Evolutionary conservation across 2,888 invertebrate genomes (phyloP), one percentile per base, ranked within the genome.

Genomic region (Drosophila melanosoma): DNA sequence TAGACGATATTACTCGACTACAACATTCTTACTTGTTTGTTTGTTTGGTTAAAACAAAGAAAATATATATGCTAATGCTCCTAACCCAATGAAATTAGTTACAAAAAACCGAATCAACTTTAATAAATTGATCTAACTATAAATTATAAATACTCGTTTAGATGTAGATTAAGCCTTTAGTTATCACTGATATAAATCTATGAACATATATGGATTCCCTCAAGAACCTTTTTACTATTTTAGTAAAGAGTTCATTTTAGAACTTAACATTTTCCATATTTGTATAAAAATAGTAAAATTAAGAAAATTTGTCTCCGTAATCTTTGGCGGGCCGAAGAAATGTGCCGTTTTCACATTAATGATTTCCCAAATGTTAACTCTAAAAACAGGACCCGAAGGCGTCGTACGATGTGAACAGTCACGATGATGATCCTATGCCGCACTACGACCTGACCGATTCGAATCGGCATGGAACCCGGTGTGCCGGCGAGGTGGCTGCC

Each of bases 401-500:
- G 45, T 99, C 99, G 42, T 99, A 98, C 93, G 99, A 99, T 94
- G 99, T 99, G 51, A 99, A 99, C 92, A 97, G 96, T 76, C 97
- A 98, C 92, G 99, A 99, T 93, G 95, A 96, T 2, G 98, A 99
- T 93, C 99, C 99, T 1, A 98, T 98, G 95, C 99, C 99, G 0
- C 95, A 99, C 78, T 99, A 99, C 93, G 99, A 99, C 93, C 96
- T 98, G 94, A 96, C 98, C 63, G 99, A 99, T 94, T 98, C 99
- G 68, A 99, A 99, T 94, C 95, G 98, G 29, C 98, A 97, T 92
- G 97, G 98, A 3, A 99, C 99, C 7, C 94, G 99, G 65, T 99
- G 99, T 93, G 99, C 99, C 2, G 99, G 99, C 0, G 99, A 99
- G 93, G 99, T 99, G 11, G 99, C 99, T 0, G 99, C 99, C 3